These are phyloP conservation scores for Athrips mouffetella DNA, from an alignment of 2,888 invertebrate genomes.

Conservation along the genomic window DNA sequence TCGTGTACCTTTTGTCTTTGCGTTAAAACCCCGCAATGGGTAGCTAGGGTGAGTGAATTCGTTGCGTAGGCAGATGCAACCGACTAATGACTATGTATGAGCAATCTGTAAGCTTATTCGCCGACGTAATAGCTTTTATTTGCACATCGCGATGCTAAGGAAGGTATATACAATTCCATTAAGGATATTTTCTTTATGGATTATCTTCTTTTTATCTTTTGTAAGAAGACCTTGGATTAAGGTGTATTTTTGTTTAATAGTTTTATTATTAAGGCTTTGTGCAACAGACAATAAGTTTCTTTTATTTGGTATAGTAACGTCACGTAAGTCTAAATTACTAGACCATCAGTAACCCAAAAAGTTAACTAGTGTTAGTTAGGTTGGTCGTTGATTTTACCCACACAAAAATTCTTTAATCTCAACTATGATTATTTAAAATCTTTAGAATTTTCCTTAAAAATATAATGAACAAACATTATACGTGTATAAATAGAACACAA, in stretches of 20 bases:
- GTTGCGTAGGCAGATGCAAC: conserved; percentile 42
- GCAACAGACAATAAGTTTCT: too few species aligned
- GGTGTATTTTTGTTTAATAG: background rate
- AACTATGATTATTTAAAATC: too few species aligned
- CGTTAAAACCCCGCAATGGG: conserved; percentile 4
- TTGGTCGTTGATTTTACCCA: too few species aligned
- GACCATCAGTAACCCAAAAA: too few species aligned
- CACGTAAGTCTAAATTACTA: too few species aligned
- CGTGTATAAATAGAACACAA: background rate
- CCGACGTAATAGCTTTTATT: conserved; percentile 33
- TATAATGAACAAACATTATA: too few species aligned
- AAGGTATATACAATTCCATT: conserved; percentile 3
- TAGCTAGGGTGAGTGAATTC: conserved; percentile 23
- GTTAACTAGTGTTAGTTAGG: too few species aligned
- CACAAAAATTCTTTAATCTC: too few species aligned
- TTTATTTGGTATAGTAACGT: too few species aligned
- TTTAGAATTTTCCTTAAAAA: too few species aligned
- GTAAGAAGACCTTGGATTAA: background rate
- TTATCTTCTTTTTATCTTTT: background rate
- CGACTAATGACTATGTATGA: conserved; percentile 32
- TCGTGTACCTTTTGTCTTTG: conserved; percentile 19
- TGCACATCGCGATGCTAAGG: conserved; percentile 20
- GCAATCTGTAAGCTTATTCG: conserved; percentile 36
- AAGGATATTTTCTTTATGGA: conserved; percentile 1
- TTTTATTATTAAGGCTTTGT: too few species aligned